Evolutionary conservation across 2,888 invertebrate species (phyloP).

Genomic region (Achlya flavicornis): DNA sequence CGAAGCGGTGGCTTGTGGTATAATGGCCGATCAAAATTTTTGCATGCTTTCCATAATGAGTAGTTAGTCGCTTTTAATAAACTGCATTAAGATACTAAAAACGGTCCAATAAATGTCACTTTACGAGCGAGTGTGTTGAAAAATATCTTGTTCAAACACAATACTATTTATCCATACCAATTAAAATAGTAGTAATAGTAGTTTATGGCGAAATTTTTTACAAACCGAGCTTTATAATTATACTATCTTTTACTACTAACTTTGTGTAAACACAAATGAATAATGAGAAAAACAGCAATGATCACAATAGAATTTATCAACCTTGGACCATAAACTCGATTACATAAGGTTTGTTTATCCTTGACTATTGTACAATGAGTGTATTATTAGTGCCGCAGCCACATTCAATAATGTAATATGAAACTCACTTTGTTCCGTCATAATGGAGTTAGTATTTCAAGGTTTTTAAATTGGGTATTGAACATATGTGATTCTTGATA

Average conservation of each 20-base stretch:
- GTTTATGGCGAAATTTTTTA: background rate
- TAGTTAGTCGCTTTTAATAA: too few relatives aligned
- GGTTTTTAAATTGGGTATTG: conserved; percentile 5
- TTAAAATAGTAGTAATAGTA: background rate
- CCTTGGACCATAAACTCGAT: background rate
- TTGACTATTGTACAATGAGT: conserved; percentile 14
- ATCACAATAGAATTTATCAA: conserved; percentile 3
- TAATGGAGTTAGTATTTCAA: conserved; percentile 21
- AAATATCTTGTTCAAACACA: too few relatives aligned
- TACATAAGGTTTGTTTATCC: conserved; percentile 9
- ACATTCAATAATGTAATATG: conserved; percentile 16
- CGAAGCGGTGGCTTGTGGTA: too few relatives aligned
- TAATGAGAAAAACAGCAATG: conserved; percentile 4
- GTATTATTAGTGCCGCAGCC: conserved; percentile 5
- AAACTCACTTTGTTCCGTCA: conserved; percentile 18
- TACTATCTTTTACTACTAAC: background rate
- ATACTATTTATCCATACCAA: background rate
- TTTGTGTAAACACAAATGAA: too few relatives aligned
- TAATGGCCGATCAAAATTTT: too few relatives aligned
- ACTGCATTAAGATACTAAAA: too few relatives aligned
- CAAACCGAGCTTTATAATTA: background rate
- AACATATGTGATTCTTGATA: background rate
- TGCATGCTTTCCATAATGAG: too few relatives aligned
- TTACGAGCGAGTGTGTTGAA: too few relatives aligned
- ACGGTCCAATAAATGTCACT: too few relatives aligned